These are phyloP conservation scores for Cephus runcator DNA, from an alignment of 2,888 invertebrate genomes.

Conservation along the genomic window DNA sequence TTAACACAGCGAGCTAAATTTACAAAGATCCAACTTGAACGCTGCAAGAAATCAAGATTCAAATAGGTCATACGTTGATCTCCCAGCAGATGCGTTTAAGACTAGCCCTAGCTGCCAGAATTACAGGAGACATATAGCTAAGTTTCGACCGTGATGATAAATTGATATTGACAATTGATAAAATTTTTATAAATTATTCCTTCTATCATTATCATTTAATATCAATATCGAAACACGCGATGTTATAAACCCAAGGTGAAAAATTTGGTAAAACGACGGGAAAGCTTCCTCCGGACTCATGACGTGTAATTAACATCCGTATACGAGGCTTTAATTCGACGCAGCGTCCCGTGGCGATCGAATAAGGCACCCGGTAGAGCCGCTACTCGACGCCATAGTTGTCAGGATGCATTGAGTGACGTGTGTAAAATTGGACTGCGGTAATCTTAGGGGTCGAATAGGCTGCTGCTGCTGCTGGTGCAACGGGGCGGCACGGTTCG, in stretches of 20 bases:
- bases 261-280: neutral
- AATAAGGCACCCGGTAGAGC: neutral
- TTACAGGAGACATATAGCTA: too few relatives aligned
- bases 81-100: too few relatives aligned
- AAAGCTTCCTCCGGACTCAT: neutral
- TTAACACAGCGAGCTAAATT: too few relatives aligned
- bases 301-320: neutral
- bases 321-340: neutral
- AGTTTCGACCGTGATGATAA: too few relatives aligned
- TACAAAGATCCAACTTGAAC: too few relatives aligned
- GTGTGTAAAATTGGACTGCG: conserved; percentile 54
- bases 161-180: too few relatives aligned
- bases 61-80: too few relatives aligned
- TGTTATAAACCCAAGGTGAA: neutral
- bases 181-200: too few relatives aligned
- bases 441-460: conserved; percentile 46
- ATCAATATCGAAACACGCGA: neutral
- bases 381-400: neutral
- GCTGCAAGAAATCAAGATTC: too few relatives aligned
- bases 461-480: conserved; percentile 21
- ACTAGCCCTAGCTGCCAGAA: too few relatives aligned
- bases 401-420: conserved; percentile 25
- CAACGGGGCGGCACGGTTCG: conserved; percentile 13
- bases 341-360: neutral
- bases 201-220: too few relatives aligned